Base-by-base conservation (phyloP, 1,140 invertebrate species). In the Belonocnema kinseyi region DNA sequence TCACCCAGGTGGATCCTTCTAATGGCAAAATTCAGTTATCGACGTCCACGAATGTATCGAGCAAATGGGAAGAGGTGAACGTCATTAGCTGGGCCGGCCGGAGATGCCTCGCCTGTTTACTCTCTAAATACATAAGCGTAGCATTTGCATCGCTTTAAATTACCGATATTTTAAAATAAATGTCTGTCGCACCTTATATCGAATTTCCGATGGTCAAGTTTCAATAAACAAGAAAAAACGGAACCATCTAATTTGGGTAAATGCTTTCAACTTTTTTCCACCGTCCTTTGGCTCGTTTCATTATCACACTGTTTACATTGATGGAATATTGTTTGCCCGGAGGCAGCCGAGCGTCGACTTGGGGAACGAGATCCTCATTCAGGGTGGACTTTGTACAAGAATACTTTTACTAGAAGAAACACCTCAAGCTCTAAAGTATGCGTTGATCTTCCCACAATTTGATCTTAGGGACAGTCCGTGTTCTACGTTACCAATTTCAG, bases 11-110 rank as follows among this genome's bases (percentile, higher is more conserved):
- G 58, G 58, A 33, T 33, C 26, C 61, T 66, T 66, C 61, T 66
- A 66, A 66, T 66, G 61, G 61, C 61, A 66, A 66, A 66, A 46
- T 66, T 14, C 14, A 16, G 61, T 66, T 66, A 66, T 33, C 58
- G 33, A 8, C 61, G 61, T 66, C 26, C 61, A 46, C 61, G 26
- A 66, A 66, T 66, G 61, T 66, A 66, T 66, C 61, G 26, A 66
- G 61, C 40, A 66, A 46, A 66, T 66, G 26, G 61, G 56, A 26
- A 66, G 61, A 66, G 61, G 26, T 66, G 61, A 66, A 21, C 61
- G 61, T 66, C 61, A 66, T 66, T 66, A 66, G 61, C 61, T 26
- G 40, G 40, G 40, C 10, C 40, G 40, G 40, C 10, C 40, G 40
- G 8, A 10, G 40, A 46, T 46, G 61, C 26, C 61, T 66, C 61